These are phyloP conservation scores for Elephas maximus DNA, from an alignment of 2,113 vertebrate genomes.

Conservation along the genomic window DNA sequence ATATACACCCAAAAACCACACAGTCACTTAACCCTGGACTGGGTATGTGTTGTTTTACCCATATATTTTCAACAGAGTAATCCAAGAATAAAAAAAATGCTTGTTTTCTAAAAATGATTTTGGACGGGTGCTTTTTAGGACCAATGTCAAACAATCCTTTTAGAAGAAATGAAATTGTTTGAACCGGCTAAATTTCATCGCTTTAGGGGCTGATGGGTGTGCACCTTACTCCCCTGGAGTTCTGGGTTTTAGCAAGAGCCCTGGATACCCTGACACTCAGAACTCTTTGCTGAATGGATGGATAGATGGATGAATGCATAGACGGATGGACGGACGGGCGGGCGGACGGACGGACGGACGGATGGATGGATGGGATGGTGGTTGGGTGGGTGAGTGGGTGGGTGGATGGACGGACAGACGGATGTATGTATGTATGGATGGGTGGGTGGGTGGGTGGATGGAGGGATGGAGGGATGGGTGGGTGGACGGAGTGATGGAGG, in stretches of 20 bases:
- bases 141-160: neutral
- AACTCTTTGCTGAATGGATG: too few relatives aligned
- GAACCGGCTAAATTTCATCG: neutral
- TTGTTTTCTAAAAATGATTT: neutral
- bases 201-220: fast-evolving
- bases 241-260: fast-evolving
- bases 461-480: too few relatives aligned
- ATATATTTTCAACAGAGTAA: neutral
- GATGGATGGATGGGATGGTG: too few relatives aligned
- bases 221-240: fast-evolving
- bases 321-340: too few relatives aligned
- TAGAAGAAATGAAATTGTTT: neutral
- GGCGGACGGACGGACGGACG: too few relatives aligned
- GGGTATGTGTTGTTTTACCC: neutral
- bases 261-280: fast-evolving
- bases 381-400: too few relatives aligned
- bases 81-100: neutral
- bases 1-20: fast-evolving
- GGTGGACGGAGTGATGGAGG: too few relatives aligned
- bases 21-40: neutral
- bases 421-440: too few relatives aligned
- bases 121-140: neutral
- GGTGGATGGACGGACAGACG: too few relatives aligned
- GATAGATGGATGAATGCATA: too few relatives aligned
- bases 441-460: too few relatives aligned